Evolutionary conservation across 1,140 invertebrate species (phyloP), one percentile per base, ranked within the genome.

Genomic region (Eulimnadia texana): DNA sequence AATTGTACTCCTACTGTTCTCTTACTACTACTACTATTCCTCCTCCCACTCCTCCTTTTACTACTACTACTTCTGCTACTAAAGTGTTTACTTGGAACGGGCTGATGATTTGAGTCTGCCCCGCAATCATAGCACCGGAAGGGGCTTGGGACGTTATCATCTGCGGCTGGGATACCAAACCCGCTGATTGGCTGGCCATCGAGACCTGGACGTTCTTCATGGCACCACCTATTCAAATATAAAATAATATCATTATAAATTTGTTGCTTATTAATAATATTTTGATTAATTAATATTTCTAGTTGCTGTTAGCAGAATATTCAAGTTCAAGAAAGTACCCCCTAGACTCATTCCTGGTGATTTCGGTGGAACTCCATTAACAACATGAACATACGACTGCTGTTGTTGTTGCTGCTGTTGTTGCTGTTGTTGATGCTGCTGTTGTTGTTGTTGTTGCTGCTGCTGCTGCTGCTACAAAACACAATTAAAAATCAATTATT

Each of bases 41-140:
- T n/a, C n/a, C n/a, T n/a, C n/a, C n/a, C n/a, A n/a, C n/a, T n/a
- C n/a, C n/a, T n/a, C n/a, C n/a, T n/a, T n/a, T n/a, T n/a, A n/a
- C n/a, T n/a, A n/a, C n/a, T n/a, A n/a, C n/a, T n/a, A n/a, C n/a
- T n/a, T n/a, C n/a, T n/a, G n/a, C n/a, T n/a, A n/a, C 27, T n/a
- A 74, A 3, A 84, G 80, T 73, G 65, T 67, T 50, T 68, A 76
- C 78, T 74, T 81, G 80, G 59, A 83, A 65, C 1, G 80, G 81
- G 69, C 80, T 82, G 59, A 84, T 77, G 42, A 84, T 77, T 69
- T 83, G 82, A 20, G 80, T 76, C 67, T 66, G 62, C 57, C 66
- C 66, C 9, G 64, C 61, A 20, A 70, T 60, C 68, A 70, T 70
- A 13, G 68, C 64, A 29, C 61, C 64, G 28, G 64, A 58, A 19